Evolutionary conservation across 2,888 invertebrate species (phyloP).

Genomic region (Xylocampa areola): DNA sequence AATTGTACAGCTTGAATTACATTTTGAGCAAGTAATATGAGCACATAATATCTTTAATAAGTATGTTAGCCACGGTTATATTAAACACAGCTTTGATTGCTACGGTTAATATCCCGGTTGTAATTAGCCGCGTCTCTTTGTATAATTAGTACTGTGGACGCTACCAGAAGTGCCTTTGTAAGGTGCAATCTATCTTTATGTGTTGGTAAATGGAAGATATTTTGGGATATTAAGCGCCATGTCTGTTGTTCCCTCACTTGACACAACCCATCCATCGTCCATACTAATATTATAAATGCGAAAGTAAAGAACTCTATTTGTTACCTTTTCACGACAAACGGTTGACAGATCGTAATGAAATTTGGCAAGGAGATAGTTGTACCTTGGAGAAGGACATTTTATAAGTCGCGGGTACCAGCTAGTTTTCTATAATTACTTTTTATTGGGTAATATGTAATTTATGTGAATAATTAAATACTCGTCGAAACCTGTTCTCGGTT

Average conservation of each 20-base stretch:
- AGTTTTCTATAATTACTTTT: no score
- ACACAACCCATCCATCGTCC: not conserved
- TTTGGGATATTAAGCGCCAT: slow-evolving; percentile 7
- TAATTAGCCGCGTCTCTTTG: slow-evolving; percentile 58
- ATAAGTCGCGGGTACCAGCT: no score
- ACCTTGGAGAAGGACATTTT: no score
- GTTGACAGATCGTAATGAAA: no score
- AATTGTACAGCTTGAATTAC: not conserved
- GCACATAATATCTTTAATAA: slow-evolving; percentile 4
- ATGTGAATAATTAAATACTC: no score
- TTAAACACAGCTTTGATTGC: slow-evolving; percentile 54
- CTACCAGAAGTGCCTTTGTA: slow-evolving; percentile 46
- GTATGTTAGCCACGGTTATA: slow-evolving; percentile 21
- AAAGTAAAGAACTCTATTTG: no score
- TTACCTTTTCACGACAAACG: no score
- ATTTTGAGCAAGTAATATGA: slow-evolving; percentile 1
- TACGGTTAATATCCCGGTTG: slow-evolving; percentile 55
- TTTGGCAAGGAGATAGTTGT: no score
- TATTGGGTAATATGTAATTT: no score
- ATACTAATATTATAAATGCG: no score
- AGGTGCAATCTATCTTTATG: slow-evolving; percentile 37
- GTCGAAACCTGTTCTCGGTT: no score
- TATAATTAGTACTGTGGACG: slow-evolving; percentile 55
- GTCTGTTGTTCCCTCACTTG: not conserved
- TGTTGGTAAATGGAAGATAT: slow-evolving; percentile 29